These are phyloP conservation scores for Oreotragus oreotragus DNA, from an alignment of 2,113 vertebrate genomes.

Conservation along the genomic window DNA sequence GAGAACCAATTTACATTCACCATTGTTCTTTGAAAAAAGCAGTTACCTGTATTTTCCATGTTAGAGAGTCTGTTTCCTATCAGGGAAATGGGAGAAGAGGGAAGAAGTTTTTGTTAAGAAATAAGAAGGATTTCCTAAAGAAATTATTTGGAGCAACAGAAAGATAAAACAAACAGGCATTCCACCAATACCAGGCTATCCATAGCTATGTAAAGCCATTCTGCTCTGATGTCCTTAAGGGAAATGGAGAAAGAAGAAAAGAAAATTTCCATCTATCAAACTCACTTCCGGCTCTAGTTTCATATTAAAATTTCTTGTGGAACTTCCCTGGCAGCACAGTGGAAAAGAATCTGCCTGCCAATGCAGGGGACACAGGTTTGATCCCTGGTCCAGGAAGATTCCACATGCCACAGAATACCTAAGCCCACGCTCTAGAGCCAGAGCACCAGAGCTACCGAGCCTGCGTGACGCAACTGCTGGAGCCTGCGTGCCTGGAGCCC, in stretches of 20 bases:
- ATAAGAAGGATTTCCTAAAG: not conserved
- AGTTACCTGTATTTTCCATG: not conserved
- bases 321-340: not conserved
- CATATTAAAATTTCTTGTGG: not conserved
- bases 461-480: rapidly evolving
- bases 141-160: not conserved
- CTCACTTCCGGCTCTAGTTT: not conserved
- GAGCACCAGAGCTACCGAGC: not conserved
- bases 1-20: not conserved
- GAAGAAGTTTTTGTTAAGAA: not conserved
- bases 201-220: not conserved
- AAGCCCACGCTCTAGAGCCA: not conserved
- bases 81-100: not conserved
- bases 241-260: not conserved
- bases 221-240: not conserved
- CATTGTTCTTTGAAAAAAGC: not conserved
- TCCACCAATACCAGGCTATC: not conserved
- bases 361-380: not conserved
- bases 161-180: not conserved
- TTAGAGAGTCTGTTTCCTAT: not conserved
- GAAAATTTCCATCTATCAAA: not conserved
- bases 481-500: rapidly evolving
- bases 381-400: not conserved
- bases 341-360: not conserved
- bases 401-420: not conserved